Evolutionary conservation across 2,888 invertebrate genomes (phyloP), one percentile per base, ranked within the genome.

Genomic region (Harpagoxenus sublaevis): DNA sequence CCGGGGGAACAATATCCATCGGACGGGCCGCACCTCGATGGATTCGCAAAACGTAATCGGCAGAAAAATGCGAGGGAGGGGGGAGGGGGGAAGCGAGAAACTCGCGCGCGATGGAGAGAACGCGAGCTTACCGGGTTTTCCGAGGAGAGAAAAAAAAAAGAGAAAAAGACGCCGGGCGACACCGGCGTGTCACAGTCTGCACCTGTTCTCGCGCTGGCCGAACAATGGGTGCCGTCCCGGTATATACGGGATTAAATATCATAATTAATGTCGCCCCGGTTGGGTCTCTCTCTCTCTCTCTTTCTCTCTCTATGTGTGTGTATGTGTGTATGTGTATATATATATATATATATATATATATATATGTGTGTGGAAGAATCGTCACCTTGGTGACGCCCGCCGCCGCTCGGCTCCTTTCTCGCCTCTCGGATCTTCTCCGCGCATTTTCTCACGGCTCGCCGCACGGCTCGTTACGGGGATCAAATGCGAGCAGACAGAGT

Each of bases 161-260:
- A 31, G 18, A 60, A 31, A 60, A 18, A 3, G 85, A 86, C 70
- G n/a, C n/a, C n/a, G 60, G 79, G 42, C 45, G 53, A 45, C 78
- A 55, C 78, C 79, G 71, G 28, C 73, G 70, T 90, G 91, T 39
- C 35, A 83, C 51, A 86, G 89, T 90, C 15, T 55, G 88, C 88
- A 87, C 87, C 88, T 88, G 91, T 92, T 92, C 90, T 85, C 90
- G 71, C 86, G 84, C 83, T 86, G 85, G 74, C 77, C 83, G 89
- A 92, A 93, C 92, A 93, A 92, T 93, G 89, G 87, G 84, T 88
- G 87, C 87, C 86, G 89, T 87, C 89, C 83, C 63, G 88, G 85
- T 79, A 88, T 84, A 84, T 87, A 65, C 79, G 82, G 93, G 92
- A 94, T 94, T 93, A 93, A 94, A 93, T 93, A 93, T 94, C 92